Conservation (phyloP, 1,140 invertebrate genomes). For the Zophobas morio region DNA sequence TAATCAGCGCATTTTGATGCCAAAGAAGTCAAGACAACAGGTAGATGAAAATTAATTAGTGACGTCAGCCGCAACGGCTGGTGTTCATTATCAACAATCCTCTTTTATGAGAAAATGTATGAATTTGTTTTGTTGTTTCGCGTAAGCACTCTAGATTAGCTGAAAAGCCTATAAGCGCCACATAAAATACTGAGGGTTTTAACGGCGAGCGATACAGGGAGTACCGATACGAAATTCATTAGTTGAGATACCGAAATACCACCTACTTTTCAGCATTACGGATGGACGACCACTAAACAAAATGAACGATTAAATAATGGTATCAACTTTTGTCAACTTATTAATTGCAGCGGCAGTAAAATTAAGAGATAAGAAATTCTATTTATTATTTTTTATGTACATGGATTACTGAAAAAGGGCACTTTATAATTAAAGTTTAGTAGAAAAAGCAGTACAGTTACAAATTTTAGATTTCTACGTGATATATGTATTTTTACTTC, state of each 20-base stretch:
- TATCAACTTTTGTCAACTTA: too few species aligned
- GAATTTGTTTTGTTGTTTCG: slow-evolving; percentile 34
- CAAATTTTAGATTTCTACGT: too few species aligned
- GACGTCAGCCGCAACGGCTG: not conserved
- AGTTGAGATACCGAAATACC: slow-evolving; percentile 25
- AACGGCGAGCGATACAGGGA: not conserved
- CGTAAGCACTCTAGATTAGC: slow-evolving; percentile 7
- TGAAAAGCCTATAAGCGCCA: slow-evolving; percentile 22
- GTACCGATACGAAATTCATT: slow-evolving; percentile 27
- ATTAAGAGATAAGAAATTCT: too few species aligned
- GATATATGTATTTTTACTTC: too few species aligned
- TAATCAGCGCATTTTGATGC: too few species aligned
- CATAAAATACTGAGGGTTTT: slow-evolving; percentile 31
- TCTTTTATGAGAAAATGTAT: slow-evolving; percentile 7
- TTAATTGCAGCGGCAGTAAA: too few species aligned
- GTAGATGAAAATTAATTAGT: not conserved
- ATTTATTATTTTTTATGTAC: too few species aligned
- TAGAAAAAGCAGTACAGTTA: too few species aligned
- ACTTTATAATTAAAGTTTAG: too few species aligned
- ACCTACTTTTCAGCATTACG: slow-evolving; percentile 4
- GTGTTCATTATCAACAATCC: not conserved
- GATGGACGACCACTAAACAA: not conserved
- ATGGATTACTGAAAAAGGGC: too few species aligned
- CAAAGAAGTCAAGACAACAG: too few species aligned
- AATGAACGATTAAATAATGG: too few species aligned